A percentile compares a stretch with the other conserved stretches of the same genome.
Evolutionary conservation across 2,888 invertebrate species (phyloP).

Genomic region (Limnephilus auricula): DNA sequence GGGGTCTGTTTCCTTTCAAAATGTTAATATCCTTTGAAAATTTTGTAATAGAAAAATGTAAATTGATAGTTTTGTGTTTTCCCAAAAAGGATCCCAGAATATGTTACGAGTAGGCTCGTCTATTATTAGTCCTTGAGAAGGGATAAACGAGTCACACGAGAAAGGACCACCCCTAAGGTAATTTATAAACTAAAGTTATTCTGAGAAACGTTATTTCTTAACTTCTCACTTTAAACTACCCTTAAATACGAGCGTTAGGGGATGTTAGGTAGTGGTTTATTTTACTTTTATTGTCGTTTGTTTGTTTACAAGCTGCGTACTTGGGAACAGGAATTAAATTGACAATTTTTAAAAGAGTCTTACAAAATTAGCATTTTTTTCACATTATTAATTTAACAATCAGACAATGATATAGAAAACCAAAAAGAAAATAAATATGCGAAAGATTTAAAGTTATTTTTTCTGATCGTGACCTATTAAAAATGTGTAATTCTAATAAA

Average conservation of each 20-base stretch:
- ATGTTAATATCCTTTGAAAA: not conserved
- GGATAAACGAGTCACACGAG: not conserved
- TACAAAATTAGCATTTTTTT: not conserved
- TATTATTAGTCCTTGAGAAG: not conserved
- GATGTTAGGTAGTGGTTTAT: not conserved
- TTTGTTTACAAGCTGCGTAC: not conserved
- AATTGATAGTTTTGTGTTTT: not conserved
- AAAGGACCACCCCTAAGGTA: not conserved
- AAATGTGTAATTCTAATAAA: no score
- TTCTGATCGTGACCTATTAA: no score
- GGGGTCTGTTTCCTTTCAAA: no score
- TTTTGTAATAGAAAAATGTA: not conserved
- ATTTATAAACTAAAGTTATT: not conserved
- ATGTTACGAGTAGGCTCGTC: not conserved
- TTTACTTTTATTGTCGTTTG: not conserved
- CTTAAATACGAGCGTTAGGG: not conserved
- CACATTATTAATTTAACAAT: no score
- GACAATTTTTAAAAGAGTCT: not conserved
- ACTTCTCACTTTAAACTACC: not conserved
- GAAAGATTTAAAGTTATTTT: no score
- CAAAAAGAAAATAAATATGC: no score
- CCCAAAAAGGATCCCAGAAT: not conserved
- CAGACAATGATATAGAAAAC: no score
- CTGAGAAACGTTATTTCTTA: not conserved
- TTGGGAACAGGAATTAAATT: not conserved